These are phyloP conservation scores for Ips typographus DNA, from an alignment of 1,140 invertebrate genomes.

Conservation along the genomic window DNA sequence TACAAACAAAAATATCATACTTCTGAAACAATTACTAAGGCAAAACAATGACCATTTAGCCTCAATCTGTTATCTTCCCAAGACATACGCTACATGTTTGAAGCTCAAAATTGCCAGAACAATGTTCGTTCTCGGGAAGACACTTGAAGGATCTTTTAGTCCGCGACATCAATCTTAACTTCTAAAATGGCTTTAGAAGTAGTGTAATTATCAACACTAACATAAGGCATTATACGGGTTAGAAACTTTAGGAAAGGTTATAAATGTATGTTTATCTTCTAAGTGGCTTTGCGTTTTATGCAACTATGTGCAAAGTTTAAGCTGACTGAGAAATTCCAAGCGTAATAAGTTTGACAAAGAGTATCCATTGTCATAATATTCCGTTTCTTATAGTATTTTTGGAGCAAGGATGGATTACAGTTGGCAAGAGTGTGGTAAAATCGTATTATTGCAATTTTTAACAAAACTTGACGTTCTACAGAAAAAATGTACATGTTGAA, in stretches of 20 bases:
- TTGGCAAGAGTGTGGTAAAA: too few relatives aligned
- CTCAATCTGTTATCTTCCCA: too few relatives aligned
- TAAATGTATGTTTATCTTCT: slow-evolving; percentile 17
- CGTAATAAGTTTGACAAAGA: too few relatives aligned
- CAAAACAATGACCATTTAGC: too few relatives aligned
- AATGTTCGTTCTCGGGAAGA: slow-evolving; percentile 11
- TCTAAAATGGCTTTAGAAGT: slow-evolving; percentile 13
- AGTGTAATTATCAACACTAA: slow-evolving; percentile 18
- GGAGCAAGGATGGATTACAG: too few relatives aligned
- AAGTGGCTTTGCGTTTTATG: slow-evolving; percentile 8
- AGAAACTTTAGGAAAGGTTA: slow-evolving; percentile 6
- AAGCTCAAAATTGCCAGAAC: slow-evolving; percentile 3
- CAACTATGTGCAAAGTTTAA: not conserved
- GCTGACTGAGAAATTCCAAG: not conserved
- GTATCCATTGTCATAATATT: too few relatives aligned
- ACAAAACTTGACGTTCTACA: too few relatives aligned
- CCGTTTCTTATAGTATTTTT: too few relatives aligned
- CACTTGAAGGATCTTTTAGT: slow-evolving; percentile 17
- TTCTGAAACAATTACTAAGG: too few relatives aligned
- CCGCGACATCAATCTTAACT: slow-evolving; percentile 15
- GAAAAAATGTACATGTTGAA: too few relatives aligned
- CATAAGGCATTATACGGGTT: slow-evolving; percentile 5
- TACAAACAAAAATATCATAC: too few relatives aligned
- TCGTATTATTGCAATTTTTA: too few relatives aligned
- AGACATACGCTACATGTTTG: not conserved